phyloP scores from a whole-genome alignment of 1,140 invertebrate genomes.

The Oryzaephilus surinamensis region DNA sequence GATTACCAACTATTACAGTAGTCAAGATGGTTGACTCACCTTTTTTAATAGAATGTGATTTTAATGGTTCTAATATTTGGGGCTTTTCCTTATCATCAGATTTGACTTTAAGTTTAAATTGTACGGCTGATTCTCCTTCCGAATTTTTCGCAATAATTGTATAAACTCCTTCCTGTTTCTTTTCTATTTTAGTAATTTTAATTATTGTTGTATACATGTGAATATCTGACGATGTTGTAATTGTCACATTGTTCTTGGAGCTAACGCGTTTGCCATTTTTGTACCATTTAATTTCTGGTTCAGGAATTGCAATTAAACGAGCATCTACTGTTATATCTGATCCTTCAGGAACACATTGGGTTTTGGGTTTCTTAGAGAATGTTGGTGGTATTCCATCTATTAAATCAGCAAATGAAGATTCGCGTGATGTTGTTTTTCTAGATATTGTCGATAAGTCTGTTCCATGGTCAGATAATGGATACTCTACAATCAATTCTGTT shows the following conservation, averaged over 20 bases:
- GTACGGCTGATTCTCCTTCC: constrained; percentile 77
- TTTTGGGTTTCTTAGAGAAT: constrained; percentile 79
- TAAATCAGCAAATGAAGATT: constrained; percentile 83
- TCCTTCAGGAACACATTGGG: constrained; percentile 70
- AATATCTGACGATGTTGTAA: constrained; percentile 73
- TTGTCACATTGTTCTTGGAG: constrained; percentile 54
- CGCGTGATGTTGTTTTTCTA: constrained; percentile 70
- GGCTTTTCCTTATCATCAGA: constrained; percentile 67
- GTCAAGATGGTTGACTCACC: constrained; percentile 64
- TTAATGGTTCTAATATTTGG: constrained; percentile 68
- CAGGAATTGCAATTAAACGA: constrained; percentile 76
- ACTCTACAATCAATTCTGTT: constrained; percentile 80
- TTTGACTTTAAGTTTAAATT: constrained; percentile 71
- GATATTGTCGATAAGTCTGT: constrained; percentile 70
- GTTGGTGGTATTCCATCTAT: constrained; percentile 86
- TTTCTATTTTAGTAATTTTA: constrained; percentile 65
- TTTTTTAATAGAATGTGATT: constrained; percentile 61
- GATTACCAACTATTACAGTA: constrained; percentile 71
- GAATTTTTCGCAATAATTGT: constrained; percentile 79
- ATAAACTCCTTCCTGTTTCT: constrained; percentile 76
- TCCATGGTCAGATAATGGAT: constrained; percentile 77
- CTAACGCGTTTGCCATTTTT: constrained; percentile 62
- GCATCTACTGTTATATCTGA: constrained; percentile 73
- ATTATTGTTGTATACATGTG: constrained; percentile 79
- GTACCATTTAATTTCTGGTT: constrained; percentile 79